phyloP scores from a whole-genome alignment of 1,140 invertebrate genomes.

The Lasaia peninsularis region DNA sequence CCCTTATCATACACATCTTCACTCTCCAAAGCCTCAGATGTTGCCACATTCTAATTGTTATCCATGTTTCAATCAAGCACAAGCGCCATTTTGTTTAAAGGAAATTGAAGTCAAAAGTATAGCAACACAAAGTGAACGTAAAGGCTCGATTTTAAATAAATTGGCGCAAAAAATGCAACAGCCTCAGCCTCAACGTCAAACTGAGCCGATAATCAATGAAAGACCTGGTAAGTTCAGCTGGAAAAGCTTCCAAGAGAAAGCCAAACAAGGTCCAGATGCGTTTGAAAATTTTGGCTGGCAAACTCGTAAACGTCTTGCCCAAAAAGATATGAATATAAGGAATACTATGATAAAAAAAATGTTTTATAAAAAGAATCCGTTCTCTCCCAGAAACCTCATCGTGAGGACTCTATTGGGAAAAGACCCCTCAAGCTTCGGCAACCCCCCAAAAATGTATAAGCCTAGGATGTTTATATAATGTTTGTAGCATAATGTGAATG shows the following conservation, averaged over 20 bases:
- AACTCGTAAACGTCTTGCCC: slow-evolving; percentile 47
- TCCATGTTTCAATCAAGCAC: slow-evolving; percentile 30
- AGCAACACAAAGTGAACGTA: slow-evolving; percentile 56
- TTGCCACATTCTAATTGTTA: slow-evolving; percentile 35
- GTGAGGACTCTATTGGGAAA: slow-evolving; percentile 54
- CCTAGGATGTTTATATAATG: slow-evolving; percentile 49
- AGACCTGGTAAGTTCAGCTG: slow-evolving; percentile 40
- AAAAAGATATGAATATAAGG: slow-evolving; percentile 48
- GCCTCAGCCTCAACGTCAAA: slow-evolving; percentile 1
- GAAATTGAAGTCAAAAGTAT: slow-evolving; percentile 67
- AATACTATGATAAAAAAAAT: slow-evolving; percentile 57
- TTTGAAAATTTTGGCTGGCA: slow-evolving; percentile 37
- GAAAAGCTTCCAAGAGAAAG: slow-evolving; percentile 43
- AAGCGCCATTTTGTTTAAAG: slow-evolving; percentile 59
- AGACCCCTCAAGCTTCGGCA: slow-evolving; percentile 50
- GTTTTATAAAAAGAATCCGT: slow-evolving; percentile 64
- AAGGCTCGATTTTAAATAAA: slow-evolving; percentile 47
- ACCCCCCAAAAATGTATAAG: slow-evolving; percentile 38
- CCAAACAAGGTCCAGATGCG: slow-evolving; percentile 32
- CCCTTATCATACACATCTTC: slow-evolving; percentile 7
- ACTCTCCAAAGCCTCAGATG: background rate
- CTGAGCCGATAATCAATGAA: slow-evolving; percentile 14
- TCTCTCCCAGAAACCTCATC: slow-evolving; percentile 54
- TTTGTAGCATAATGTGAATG: slow-evolving; percentile 1
- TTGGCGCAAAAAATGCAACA: slow-evolving; percentile 38